Base-by-base conservation (phyloP, 2,888 invertebrate species). In the Hirtodrosophila trivittata region DNA sequence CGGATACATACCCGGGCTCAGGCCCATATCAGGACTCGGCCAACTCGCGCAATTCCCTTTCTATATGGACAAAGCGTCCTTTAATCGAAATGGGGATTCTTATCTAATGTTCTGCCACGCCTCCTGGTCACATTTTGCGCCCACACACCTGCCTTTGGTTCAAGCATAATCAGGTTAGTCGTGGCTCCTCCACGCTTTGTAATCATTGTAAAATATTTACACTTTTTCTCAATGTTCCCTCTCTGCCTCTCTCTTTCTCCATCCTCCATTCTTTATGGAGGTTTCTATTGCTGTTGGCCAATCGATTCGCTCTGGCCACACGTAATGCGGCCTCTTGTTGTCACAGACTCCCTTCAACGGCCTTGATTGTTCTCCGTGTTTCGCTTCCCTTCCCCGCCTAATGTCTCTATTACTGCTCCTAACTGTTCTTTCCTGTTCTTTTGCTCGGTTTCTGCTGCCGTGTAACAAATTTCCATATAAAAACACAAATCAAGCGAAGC, bases 301-400 rank as follows among this genome's bases (percentile, higher is more conserved):
- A 86, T 82, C 75, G 62, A 82, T 82, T 82, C 81, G 81, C 47
- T 85, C 51, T 85, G 81, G 67, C 33, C 67, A 45, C 43, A 66
- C 68, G 64, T 82, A 68, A 77, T 68, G 66, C 35, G 52, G 56
- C 62, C 46, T 66, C 50, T 58, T 75, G 55, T 66, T 49, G 55
- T 51, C 38, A 50, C 33, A 56, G 60, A 62, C 55, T 66, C 57
- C 51, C 52, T 57, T 54, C 37, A 68, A 77, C 62, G 87, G 62
- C 81, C 81, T 82, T 82, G 81, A 82, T 82, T 76, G 77, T 76
- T 72, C 5, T 1, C 28, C n/a, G n/a, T n/a, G n/a, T 51, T 21
- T 49, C 54, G 33, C 49, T 56, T 41, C 43, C 57, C 60, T 35
- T 49, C 65, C 14, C 5, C 49, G 21, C 26, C 49, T 64, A 54